Conservation (phyloP, 2,113 vertebrate genomes). For the Puffinus mauretanicus region DNA sequence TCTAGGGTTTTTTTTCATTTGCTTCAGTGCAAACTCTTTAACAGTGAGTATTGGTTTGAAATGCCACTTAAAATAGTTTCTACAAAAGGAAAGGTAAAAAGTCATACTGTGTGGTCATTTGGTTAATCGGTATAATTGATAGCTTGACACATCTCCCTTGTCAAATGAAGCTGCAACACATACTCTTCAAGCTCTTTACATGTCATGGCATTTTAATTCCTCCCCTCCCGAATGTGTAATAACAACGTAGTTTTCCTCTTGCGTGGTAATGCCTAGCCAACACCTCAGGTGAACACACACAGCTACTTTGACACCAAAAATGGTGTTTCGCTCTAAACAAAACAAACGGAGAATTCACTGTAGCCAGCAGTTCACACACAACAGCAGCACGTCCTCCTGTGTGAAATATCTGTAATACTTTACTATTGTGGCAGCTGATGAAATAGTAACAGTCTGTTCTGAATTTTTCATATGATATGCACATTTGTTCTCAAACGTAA, state of each 20-base stretch:
- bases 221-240: neutral
- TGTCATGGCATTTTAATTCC: conserved; percentile 59
- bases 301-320: neutral
- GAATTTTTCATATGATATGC: conserved; percentile 3
- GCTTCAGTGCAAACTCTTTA: neutral
- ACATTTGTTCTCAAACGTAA: neutral
- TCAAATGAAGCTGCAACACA: conserved; percentile 45
- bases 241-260: conserved; percentile 36
- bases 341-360: neutral
- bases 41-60: neutral
- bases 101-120: neutral
- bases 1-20: neutral
- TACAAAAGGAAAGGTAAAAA: conserved; percentile 1
- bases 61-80: conserved; percentile 3
- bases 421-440: neutral
- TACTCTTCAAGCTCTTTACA: conserved; percentile 53
- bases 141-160: conserved; percentile 58
- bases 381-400: neutral
- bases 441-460: conserved; percentile 1
- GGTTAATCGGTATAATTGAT: conserved; percentile 33
- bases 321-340: neutral
- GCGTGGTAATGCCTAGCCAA: neutral
- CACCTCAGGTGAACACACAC: neutral
- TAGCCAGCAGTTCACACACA: neutral
- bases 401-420: neutral